These are phyloP conservation scores for Drusus annulatus DNA, from an alignment of 1,140 invertebrate genomes.

Conservation along the genomic window DNA sequence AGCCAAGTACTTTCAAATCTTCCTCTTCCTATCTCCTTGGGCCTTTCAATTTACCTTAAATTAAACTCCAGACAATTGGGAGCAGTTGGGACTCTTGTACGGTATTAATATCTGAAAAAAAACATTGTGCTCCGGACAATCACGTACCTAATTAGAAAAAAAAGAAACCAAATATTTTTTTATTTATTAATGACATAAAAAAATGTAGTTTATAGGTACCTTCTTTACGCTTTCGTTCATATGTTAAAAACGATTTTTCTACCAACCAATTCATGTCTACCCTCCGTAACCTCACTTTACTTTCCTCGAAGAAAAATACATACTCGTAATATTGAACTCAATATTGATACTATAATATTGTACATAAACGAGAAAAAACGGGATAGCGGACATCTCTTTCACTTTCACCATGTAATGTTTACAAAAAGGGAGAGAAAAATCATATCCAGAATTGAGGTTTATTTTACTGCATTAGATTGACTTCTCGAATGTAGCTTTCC, in stretches of 20 bases:
- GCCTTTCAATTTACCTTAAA: too few species aligned
- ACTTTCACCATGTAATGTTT: not conserved
- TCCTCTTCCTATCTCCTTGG: too few species aligned
- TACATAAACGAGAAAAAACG: slow-evolving; percentile 13
- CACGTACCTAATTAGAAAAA: too few species aligned
- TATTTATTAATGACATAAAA: too few species aligned
- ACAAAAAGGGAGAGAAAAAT: slow-evolving; percentile 14
- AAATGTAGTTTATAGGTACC: too few species aligned
- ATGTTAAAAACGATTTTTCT: not conserved
- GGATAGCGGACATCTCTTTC: not conserved
- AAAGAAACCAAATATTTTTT: too few species aligned
- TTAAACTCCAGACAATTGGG: too few species aligned
- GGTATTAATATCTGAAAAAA: too few species aligned
- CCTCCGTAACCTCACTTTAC: not conserved
- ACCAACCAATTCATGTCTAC: not conserved
- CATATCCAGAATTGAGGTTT: slow-evolving; percentile 36
- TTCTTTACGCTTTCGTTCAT: too few species aligned
- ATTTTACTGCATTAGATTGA: slow-evolving; percentile 44
- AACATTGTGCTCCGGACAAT: too few species aligned
- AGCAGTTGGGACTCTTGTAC: too few species aligned
- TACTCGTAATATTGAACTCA: slow-evolving; percentile 17
- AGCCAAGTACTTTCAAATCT: too few species aligned
- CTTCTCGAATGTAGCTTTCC: slow-evolving; percentile 36
- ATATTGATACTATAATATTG: slow-evolving; percentile 1
- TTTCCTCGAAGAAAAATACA: slow-evolving; percentile 15